Evolutionary conservation across 2,113 vertebrate species (phyloP).

Genomic region (Anseranas semipalmata): DNA sequence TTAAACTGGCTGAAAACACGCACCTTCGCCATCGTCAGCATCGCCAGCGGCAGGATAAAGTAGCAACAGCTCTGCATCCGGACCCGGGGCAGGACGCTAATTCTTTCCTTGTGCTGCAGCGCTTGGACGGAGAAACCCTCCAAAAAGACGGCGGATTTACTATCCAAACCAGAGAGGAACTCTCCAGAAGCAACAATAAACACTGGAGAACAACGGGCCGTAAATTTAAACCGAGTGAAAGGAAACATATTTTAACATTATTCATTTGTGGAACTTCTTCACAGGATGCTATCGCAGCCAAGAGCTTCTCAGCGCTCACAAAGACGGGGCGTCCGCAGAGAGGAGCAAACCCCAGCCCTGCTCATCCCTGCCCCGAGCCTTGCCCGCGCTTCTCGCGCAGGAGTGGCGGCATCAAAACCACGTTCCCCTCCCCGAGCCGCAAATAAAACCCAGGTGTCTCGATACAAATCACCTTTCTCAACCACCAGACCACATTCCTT

Average conservation of each 20-base stretch:
- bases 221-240: slow-evolving; percentile 31
- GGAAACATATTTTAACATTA: not conserved
- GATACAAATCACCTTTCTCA: not conserved
- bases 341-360: not conserved
- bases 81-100: not conserved
- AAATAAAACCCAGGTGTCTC: not conserved
- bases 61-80: not conserved
- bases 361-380: not conserved
- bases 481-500: not conserved
- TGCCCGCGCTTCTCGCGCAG: accelerated
- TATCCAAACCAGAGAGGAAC: slow-evolving; percentile 51
- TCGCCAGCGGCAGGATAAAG: not conserved
- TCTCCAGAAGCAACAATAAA: slow-evolving; percentile 57
- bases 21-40: not conserved
- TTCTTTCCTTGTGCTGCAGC: slow-evolving; percentile 48
- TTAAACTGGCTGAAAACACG: not conserved
- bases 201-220: slow-evolving; percentile 11
- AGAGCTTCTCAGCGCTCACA: not conserved
- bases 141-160: not conserved
- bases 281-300: not conserved
- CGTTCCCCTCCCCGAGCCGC: not conserved
- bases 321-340: not conserved
- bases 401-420: not conserved
- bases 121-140: slow-evolving; percentile 22
- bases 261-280: not conserved